These are phyloP conservation scores for Lophius piscatorius DNA, from an alignment of 2,113 vertebrate species.

Conservation along the genomic window DNA sequence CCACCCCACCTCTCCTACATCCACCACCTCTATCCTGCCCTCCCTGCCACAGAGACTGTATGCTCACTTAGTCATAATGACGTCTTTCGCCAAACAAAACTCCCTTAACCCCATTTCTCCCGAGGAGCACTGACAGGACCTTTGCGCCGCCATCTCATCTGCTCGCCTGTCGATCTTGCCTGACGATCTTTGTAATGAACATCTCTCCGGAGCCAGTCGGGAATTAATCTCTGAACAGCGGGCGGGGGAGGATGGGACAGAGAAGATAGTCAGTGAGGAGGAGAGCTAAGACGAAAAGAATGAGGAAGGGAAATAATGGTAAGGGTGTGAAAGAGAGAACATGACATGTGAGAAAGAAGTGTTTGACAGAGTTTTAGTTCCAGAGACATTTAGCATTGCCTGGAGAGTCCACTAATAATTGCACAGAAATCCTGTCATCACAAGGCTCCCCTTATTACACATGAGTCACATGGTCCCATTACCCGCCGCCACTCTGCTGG, in stretches of 20 bases:
- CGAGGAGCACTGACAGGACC: constrained; percentile 41
- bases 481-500: constrained; percentile 7
- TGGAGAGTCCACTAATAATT: constrained; percentile 40
- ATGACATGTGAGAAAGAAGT: constrained; percentile 16
- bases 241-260: background rate
- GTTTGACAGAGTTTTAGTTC: constrained; percentile 11
- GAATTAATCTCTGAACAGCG: constrained; percentile 36
- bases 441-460: constrained; percentile 27
- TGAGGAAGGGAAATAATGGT: constrained; percentile 7
- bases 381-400: background rate
- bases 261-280: background rate
- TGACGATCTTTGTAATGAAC: constrained; percentile 42
- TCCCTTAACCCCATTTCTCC: constrained; percentile 1
- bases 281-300: background rate
- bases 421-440: constrained; percentile 42
- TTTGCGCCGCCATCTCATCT: constrained; percentile 39
- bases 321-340: constrained; percentile 33
- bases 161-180: constrained; percentile 42
- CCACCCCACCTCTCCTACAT: background rate
- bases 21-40: constrained; percentile 5
- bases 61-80: constrained; percentile 51
- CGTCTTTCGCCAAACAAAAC: constrained; percentile 20
- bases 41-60: constrained; percentile 44
- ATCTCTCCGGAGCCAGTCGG: constrained; percentile 23
- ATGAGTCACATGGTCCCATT: constrained; percentile 34